These are phyloP conservation scores for Enteromius radiatus DNA, from an alignment of 2,797 vertebrate genomes.

Conservation along the genomic window DNA sequence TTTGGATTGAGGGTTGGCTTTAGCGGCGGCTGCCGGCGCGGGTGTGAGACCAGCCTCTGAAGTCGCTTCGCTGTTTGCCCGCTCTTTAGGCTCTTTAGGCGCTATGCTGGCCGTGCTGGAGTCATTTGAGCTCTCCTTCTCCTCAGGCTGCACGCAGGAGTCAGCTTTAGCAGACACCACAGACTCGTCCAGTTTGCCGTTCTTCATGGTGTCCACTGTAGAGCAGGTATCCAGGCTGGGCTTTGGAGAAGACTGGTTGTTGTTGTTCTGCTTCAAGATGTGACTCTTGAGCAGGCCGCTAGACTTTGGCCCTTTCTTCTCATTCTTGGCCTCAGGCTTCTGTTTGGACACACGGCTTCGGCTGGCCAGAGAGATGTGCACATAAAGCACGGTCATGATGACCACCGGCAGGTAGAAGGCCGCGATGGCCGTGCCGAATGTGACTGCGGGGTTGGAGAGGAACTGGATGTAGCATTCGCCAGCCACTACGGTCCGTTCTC, in stretches of 20 bases:
- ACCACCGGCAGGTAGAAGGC: slow-evolving; percentile 97
- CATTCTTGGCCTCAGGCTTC: slow-evolving; percentile 87
- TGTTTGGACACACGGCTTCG: slow-evolving; percentile 90
- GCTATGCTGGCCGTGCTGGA: slow-evolving; percentile 94
- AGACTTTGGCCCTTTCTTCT: slow-evolving; percentile 81
- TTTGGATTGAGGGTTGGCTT: slow-evolving; percentile 80
- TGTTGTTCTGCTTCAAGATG: slow-evolving; percentile 86
- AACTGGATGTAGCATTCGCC: slow-evolving; percentile 92
- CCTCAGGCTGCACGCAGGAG: slow-evolving; percentile 77
- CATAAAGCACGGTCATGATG: slow-evolving; percentile 97
- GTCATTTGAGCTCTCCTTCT: slow-evolving; percentile 96
- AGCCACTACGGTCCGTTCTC: slow-evolving; percentile 76
- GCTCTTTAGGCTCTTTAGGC: slow-evolving; percentile 86
- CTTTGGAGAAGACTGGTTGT: slow-evolving; percentile 82
- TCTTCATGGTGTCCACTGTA: slow-evolving; percentile 81
- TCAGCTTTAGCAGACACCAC: slow-evolving; percentile 65
- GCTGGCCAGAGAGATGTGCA: slow-evolving; percentile 96
- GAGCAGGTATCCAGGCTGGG: slow-evolving; percentile 74
- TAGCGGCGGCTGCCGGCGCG: slow-evolving; percentile 46
- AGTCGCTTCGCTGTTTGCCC: slow-evolving; percentile 73
- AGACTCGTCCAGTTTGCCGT: slow-evolving; percentile 84
- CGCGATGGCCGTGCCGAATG: slow-evolving; percentile 96
- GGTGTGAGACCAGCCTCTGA: slow-evolving; percentile 68
- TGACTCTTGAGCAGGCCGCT: slow-evolving; percentile 85
- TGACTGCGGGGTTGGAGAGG: slow-evolving; percentile 93